Evolutionary conservation across 2,888 invertebrate genomes (phyloP).

Genomic region (Spicauda simplicius): DNA sequence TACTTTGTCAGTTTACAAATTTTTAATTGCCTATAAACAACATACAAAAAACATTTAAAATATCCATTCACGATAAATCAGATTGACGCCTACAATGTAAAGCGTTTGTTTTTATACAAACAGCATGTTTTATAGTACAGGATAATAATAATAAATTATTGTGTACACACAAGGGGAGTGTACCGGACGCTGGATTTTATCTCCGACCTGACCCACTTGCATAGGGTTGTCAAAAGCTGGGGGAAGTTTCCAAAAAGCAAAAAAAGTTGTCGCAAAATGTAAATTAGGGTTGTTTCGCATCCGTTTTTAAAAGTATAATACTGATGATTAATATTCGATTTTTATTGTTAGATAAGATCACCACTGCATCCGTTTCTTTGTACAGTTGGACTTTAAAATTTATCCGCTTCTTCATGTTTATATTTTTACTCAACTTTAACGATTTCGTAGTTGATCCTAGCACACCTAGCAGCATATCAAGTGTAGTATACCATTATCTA

Average conservation of each 20-base stretch:
- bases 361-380: too few relatives aligned
- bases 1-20: neutral
- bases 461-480: too few relatives aligned
- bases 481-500: too few relatives aligned
- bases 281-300: neutral
- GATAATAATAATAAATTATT: conserved; percentile 33
- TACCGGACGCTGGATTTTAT: conserved; percentile 24
- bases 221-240: conserved; percentile 14
- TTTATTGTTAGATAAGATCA: too few relatives aligned
- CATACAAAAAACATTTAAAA: neutral
- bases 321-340: too few relatives aligned
- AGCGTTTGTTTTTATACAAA: conserved; percentile 24
- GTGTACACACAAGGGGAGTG: conserved; percentile 26
- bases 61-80: conserved; percentile 16
- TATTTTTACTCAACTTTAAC: too few relatives aligned
- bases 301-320: neutral
- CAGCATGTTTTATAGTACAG: conserved; percentile 19
- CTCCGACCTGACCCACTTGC: conserved; percentile 29
- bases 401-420: too few relatives aligned
- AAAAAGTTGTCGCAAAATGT: neutral
- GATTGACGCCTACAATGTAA: neutral
- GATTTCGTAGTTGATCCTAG: too few relatives aligned
- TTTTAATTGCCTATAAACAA: neutral
- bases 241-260: neutral
- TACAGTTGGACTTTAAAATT: too few relatives aligned